Percentiles rank a stretch among this genome's conserved stretches.
Evolutionary conservation across 2,888 invertebrate genomes (phyloP).

Genomic region (Rugalucina vietnamica): DNA sequence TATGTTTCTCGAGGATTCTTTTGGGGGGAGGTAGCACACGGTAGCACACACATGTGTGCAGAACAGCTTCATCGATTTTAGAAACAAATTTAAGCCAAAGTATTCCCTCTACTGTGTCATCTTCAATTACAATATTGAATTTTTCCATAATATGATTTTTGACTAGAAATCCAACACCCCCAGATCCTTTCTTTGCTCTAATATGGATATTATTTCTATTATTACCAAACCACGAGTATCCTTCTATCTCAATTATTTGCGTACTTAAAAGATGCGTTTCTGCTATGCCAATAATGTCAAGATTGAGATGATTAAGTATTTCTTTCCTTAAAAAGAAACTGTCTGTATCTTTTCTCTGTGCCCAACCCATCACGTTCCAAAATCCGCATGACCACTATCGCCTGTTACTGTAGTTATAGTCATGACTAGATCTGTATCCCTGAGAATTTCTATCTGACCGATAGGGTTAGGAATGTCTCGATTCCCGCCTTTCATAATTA

Average conservation of each 20-base stretch:
- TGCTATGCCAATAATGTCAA: not conserved
- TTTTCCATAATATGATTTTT: not conserved
- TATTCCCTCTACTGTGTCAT: not conserved
- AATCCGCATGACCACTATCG: not conserved
- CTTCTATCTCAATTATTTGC: too few species aligned
- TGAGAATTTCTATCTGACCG: not conserved
- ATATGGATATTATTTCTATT: not conserved
- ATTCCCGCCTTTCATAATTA: too few species aligned
- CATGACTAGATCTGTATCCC: too few species aligned
- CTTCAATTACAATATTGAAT: not conserved
- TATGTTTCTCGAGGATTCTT: not conserved
- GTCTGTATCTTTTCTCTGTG: not conserved
- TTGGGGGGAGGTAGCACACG: not conserved
- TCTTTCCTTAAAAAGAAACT: not conserved
- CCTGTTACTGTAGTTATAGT: not conserved
- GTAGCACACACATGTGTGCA: too few species aligned
- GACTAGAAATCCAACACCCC: not conserved
- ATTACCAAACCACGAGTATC: not conserved
- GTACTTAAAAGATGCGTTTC: not conserved
- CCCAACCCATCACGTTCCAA: not conserved
- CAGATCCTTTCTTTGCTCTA: not conserved
- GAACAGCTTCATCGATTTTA: not conserved
- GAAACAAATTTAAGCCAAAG: not conserved
- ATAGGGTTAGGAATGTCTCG: too few species aligned
- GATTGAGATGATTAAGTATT: not conserved